Evolutionary conservation across 2,888 invertebrate genomes (phyloP), one percentile per base, ranked within the genome.

Genomic region (Leucophenga montana): DNA sequence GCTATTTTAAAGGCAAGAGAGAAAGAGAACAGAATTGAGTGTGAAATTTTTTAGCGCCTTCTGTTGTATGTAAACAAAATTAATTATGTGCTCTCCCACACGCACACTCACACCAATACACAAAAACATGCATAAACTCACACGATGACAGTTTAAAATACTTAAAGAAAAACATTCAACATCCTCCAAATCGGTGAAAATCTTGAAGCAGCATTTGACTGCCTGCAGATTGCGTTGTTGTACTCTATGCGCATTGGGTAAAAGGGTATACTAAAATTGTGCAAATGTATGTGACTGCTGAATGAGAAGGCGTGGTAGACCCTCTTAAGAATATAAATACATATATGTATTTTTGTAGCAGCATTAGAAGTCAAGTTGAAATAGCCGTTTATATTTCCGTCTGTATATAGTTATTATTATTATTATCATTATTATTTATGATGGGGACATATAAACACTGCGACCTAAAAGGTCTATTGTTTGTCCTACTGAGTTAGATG

Each of bases 1-100:
- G 59, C 59, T 27, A 50, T 33, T 31, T 59, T 59, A 16, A 59
- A 50, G 13, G 8, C 6, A 50, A 50, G 59, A 31, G 44, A n/a
- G 65, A 20, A 27, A 71, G 69, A 71, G 73, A 76, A 73, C 71
- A 72, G 71, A 71, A 69, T 69, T 68, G 69, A 67, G 50, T 46
- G 27, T 39, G 39, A 39, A 39, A 5, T 39, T 8, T 3, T 39
- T 39, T 39, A 39, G 8, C 8, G 9, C 39, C 39, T 39, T 65
- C 16, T 64, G 14, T 44, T 64, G 20, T 64, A 11, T n/a, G 27
- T 64, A 48, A 48, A 48, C 64, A 65, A 65, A 50, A 9, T 46
- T 46, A 16, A 50, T 14, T n/a, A 20, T 33, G 31, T 44, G 18
- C 66, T 66, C 50, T 53, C 39, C 50, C 50, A 27, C 50, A 50